Percentiles rank a stretch among this genome's conserved stretches.
These are phyloP conservation scores for Triplophysa dalaica DNA, from an alignment of 2,113 vertebrate species.

Conservation along the genomic window DNA sequence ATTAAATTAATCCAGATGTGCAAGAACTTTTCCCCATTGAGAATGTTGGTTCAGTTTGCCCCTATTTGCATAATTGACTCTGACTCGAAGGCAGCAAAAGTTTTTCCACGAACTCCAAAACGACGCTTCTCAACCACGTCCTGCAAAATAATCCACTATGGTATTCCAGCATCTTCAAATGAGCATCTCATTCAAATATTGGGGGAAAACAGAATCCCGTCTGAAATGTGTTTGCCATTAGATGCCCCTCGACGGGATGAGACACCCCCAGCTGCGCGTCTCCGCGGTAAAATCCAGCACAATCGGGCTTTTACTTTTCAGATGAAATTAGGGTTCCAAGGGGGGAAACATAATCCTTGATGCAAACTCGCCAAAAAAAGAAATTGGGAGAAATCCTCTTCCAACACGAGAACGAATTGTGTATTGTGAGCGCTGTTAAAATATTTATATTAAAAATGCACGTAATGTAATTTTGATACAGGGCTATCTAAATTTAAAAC, in stretches of 20 bases:
- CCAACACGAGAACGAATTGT: not conserved
- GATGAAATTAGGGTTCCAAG: not conserved
- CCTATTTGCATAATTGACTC: not conserved
- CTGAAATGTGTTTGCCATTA: slow-evolving; percentile 89
- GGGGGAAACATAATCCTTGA: slow-evolving; percentile 34
- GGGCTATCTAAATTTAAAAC: not conserved
- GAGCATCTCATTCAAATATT: slow-evolving; percentile 68
- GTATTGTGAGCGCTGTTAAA: not conserved
- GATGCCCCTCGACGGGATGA: slow-evolving; percentile 63
- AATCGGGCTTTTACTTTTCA: slow-evolving; percentile 31
- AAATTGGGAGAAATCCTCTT: not conserved
- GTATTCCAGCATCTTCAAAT: slow-evolving; percentile 60
- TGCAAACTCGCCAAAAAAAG: slow-evolving; percentile 7
- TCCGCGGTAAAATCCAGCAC: slow-evolving; percentile 55
- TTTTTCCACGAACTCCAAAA: not conserved
- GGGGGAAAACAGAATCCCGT: slow-evolving; percentile 69
- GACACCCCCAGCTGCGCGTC: slow-evolving; percentile 75
- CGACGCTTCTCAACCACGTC: not conserved
- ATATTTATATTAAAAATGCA: not conserved
- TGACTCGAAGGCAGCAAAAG: not conserved
- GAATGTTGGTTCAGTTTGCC: slow-evolving; percentile 2
- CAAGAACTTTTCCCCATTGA: slow-evolving; percentile 28
- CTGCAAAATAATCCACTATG: slow-evolving; percentile 36
- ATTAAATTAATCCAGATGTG: slow-evolving; percentile 33
- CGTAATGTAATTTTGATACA: not conserved